phyloP scores from a whole-genome alignment of 2,797 vertebrate genomes.

The Bradypodion pumilum region DNA sequence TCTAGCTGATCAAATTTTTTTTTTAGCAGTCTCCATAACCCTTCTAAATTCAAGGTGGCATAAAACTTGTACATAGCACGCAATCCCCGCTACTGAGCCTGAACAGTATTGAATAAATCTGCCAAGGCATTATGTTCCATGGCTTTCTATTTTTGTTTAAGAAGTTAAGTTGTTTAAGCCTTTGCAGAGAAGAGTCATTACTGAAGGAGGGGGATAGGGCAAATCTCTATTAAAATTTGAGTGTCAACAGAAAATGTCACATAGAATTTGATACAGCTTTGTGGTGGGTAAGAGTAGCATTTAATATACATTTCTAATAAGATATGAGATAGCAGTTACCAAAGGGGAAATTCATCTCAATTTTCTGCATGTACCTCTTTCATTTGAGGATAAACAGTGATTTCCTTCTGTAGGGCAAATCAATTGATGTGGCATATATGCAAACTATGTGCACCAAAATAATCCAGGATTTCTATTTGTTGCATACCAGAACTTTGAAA shows the following conservation, averaged over 20 bases:
- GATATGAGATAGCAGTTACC: slow-evolving; percentile 33
- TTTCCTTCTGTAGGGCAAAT: neutral
- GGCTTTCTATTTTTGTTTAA: slow-evolving; percentile 41
- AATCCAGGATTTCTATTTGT: neutral
- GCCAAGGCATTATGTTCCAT: neutral
- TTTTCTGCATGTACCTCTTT: rapidly evolving
- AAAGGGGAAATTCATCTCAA: slow-evolving; percentile 36
- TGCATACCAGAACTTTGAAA: slow-evolving; percentile 18
- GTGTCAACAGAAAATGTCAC: slow-evolving; percentile 14
- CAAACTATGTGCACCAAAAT: neutral
- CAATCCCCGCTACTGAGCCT: slow-evolving; percentile 23
- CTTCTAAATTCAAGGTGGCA: slow-evolving; percentile 26
- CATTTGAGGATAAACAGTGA: neutral
- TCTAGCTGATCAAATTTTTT: slow-evolving; percentile 18
- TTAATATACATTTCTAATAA: slow-evolving; percentile 26
- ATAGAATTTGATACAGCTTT: slow-evolving; percentile 11
- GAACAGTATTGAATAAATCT: slow-evolving; percentile 33
- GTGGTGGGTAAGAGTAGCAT: slow-evolving; percentile 16
- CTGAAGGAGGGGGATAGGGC: slow-evolving; percentile 8
- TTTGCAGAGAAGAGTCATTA: slow-evolving; percentile 14
- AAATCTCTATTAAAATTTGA: slow-evolving; percentile 28
- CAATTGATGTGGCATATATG: neutral
- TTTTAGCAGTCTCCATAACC: slow-evolving; percentile 14
- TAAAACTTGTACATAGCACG: slow-evolving; percentile 34
- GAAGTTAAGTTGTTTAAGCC: slow-evolving; percentile 45